A percentile compares a stretch with the other conserved stretches of the same genome.
These are phyloP conservation scores for Aspidapion aeneum DNA, from an alignment of 2,888 invertebrate genomes.

Conservation along the genomic window DNA sequence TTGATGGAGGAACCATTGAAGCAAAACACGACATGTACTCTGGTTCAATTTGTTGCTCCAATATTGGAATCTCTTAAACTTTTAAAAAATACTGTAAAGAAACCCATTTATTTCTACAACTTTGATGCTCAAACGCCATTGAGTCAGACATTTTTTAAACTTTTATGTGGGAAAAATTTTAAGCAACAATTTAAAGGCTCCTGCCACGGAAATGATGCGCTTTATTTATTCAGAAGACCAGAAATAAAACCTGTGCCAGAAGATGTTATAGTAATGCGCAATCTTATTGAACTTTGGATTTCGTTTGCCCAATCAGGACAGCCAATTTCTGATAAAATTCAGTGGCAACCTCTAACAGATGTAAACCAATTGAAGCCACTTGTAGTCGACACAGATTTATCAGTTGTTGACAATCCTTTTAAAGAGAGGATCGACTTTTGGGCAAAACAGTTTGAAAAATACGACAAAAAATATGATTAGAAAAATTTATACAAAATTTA, in stretches of 20 bases:
- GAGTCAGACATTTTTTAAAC: neutral
- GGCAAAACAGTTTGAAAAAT: neutral
- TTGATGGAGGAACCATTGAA: constrained; percentile 4
- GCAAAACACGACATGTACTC: neutral
- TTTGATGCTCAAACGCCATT: neutral
- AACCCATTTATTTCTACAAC: constrained; percentile 17
- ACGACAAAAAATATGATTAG: neutral
- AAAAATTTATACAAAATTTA: no score
- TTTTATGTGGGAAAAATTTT: neutral
- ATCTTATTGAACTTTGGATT: neutral
- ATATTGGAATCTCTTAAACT: constrained; percentile 12
- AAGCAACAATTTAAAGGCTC: neutral
- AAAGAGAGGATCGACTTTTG: neutral
- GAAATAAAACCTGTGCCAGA: neutral
- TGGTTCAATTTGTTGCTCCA: constrained; percentile 13
- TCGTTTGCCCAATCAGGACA: neutral
- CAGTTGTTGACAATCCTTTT: neutral
- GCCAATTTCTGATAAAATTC: neutral
- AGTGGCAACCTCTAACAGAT: neutral
- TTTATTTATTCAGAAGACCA: neutral
- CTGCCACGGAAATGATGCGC: neutral
- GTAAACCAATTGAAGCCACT: neutral
- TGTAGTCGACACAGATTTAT: neutral
- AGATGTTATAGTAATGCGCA: neutral
- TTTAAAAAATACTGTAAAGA: neutral